Evolutionary conservation across 2,113 vertebrate genomes (phyloP), one percentile per base, ranked within the genome.

Genomic region (Anguilla rostrata): DNA sequence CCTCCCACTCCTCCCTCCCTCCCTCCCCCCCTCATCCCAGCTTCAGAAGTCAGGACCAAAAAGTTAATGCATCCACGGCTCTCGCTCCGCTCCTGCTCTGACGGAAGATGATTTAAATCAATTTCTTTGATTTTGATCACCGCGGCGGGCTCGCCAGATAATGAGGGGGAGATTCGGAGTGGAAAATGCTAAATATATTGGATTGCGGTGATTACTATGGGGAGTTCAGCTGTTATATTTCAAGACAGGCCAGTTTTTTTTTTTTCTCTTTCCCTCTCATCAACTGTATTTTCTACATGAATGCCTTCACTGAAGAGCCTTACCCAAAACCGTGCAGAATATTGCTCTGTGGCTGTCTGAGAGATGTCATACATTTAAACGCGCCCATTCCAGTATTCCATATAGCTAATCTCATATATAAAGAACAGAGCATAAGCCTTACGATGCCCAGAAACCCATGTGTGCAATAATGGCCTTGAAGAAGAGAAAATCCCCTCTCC

Each of bases 121-220:
- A 93, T 94, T 94, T 88, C 92, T 94, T 91, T 92, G 92, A 94
- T 94, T 93, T 93, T 90, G 84, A 88, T 90, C 92, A 89, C 90
- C 15, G 82, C 49, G 39, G 82, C 53, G 71, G 71, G 71, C 34
- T 34, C 87, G 87, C 87, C 91, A 90, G 87, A 84, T 92, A 94
- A 93, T 85, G 90, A 92, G 91, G 14, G 49, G 20, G 78, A 81
- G 84, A 92, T 88, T 90, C 86, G 85, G 86, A 78, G 29, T 63
- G 63, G 86, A 82, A 82, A 87, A 88, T 88, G 86, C 88, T 75
- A 29, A 90, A 90, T 46, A 84, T 87, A 86, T 87, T 71, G n/a
- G 34, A 56, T 86, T 86, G 78, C 90, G 93, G 93, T 39, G 90
- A 94, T 81, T 84, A 87, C 90, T 91, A 86, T 79, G 88, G 89